These are phyloP conservation scores for Dryoscopus gambensis DNA, from an alignment of 2,113 vertebrate species.

Conservation along the genomic window DNA sequence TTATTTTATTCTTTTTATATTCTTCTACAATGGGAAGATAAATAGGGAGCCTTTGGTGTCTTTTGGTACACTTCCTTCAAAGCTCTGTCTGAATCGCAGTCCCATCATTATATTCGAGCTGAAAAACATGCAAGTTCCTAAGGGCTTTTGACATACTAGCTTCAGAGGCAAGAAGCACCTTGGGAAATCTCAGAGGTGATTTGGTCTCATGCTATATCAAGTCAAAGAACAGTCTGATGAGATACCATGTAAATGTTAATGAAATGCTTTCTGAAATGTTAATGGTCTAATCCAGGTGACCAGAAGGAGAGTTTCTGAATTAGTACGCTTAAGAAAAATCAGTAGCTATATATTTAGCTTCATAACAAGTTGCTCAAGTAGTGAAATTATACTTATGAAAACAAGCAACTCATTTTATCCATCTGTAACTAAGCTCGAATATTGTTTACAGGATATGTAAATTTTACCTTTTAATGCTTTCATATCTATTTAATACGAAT, in stretches of 20 bases:
- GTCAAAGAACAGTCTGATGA: slow-evolving; percentile 33
- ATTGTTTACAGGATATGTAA: neutral
- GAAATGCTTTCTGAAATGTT: slow-evolving; percentile 47
- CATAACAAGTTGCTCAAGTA: neutral
- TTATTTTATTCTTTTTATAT: neutral
- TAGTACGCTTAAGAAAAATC: neutral
- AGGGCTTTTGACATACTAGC: slow-evolving; percentile 8
- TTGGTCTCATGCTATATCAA: neutral
- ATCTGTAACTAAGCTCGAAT: neutral
- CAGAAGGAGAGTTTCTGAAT: neutral
- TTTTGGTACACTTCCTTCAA: neutral
- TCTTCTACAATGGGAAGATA: neutral
- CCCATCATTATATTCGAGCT: slow-evolving; percentile 10
- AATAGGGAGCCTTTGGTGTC: neutral
- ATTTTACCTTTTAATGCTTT: neutral
- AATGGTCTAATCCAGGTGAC: slow-evolving; percentile 33
- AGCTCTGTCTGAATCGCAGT: neutral
- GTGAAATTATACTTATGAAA: neutral
- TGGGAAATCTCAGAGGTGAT: slow-evolving; percentile 39
- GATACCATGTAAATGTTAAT: slow-evolving; percentile 45
- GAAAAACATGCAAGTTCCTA: neutral
- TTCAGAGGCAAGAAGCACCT: slow-evolving; percentile 30
- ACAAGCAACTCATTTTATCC: neutral
- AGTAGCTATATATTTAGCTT: neutral
- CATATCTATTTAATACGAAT: neutral